Base-by-base conservation (phyloP, 2,888 invertebrate genomes). In the Leptinotarsa juncta region DNA sequence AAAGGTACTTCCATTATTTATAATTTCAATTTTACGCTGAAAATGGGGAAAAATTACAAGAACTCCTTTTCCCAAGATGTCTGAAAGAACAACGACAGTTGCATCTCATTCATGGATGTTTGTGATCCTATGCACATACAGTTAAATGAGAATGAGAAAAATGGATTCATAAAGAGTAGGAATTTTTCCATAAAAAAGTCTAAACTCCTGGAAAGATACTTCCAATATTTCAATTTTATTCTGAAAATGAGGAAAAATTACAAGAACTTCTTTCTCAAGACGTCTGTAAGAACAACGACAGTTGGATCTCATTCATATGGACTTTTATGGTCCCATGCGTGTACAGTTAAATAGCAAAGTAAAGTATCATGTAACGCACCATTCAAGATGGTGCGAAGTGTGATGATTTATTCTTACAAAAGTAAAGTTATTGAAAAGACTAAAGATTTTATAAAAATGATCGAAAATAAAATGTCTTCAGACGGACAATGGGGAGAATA, bases 401-500 rank as follows among this genome's bases (percentile, higher is more conserved):
- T 3, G 15, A 60, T 60, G 26, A 26, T 60, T 1, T 14, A 26
- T 60, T 15, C 60, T 14, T 60, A 1, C 14, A 60, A 60, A 23
- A 60, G 26, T 26, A 15, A 60, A 23, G 23, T 60, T 2, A 60
- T 26, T 4, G 26, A 57, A 16, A 20, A 14, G 3, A 60, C 60
- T 2, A 60, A 15, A 26, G 4, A 60, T 14, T 16, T 60, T 4
- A 23, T 60, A 15, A 60, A 60, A 60, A 60, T 60, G 60, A 10
- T 23, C 60, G 26, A 15, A 26, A 23, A 26, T 26, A 1, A 26
- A 26, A n/a, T 53, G 53, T 53, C n/a, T 53, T 53, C 53, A 53
- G 53, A 18, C 18, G n/a, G 53, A 53, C 53, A 53, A 53, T 53
- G 53, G 53, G 53, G 53, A 53, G n/a, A 53, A 53, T 53, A 53